Evolutionary conservation across 2,797 vertebrate species (phyloP), one percentile per base, ranked within the genome.

Genomic region (Emys orbicularis): DNA sequence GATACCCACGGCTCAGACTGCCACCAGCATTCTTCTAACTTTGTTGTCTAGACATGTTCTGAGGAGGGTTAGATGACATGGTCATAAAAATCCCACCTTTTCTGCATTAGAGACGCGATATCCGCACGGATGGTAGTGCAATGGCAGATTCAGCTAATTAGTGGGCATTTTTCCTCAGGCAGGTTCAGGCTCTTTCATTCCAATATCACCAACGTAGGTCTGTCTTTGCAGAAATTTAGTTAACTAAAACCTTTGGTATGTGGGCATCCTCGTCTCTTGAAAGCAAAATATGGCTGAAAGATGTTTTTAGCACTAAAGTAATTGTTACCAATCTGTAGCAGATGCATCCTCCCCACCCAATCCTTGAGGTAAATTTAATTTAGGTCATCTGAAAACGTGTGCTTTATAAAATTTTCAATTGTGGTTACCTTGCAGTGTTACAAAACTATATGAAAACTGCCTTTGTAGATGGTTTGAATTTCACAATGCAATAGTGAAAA

Each of bases 11-110:
- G 25, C 25, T 74, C 0, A 0, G 41, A 29, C 23, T 54, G 86
- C 77, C 81, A 41, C n/a, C 44, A 68, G 27, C 18, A 2, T 0
- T 23, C 61, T 56, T 0, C 0, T 77, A 79, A 6, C 1, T 68
- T 0, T 0, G 4, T 34, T 15, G 77, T 49, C 86, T 23, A 77
- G 29, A 49, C 29, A 16, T 29, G 47, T 61, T 83, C 76, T 16
- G 1, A 0, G 1, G 50, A 84, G 74, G 2, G 65, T 27, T 57
- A 16, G 13, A 44, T 34, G 76, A 72, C 0, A 0, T 0, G 0
- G 9, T 13, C 19, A 0, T 50, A 19, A 50, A 34, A 31, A 1
- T 5, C 2, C 68, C 5, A 10, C 10, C 37, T 41, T 72, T 4
- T 49, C 19, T 82, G 84, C 79, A 25, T 57, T 44, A 8, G n/a